Percentiles rank a stretch among this genome's conserved stretches.
phyloP scores from a whole-genome alignment of 1,140 invertebrate genomes.

The Megathymus violae region DNA sequence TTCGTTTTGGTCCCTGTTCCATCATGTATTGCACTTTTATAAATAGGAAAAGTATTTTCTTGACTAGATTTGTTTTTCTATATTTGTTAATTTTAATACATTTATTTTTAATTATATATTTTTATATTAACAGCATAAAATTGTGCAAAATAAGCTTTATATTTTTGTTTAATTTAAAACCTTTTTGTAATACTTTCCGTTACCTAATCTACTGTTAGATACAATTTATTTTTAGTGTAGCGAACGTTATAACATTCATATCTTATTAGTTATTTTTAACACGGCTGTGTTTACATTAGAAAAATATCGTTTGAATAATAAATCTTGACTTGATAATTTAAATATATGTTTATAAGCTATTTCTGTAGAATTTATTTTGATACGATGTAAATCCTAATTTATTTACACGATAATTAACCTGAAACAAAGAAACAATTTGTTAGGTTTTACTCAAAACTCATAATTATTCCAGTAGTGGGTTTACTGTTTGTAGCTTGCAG shows the following conservation, averaged over 20 bases:
- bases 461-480: no score
- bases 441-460: no score
- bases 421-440: conserved; percentile 54
- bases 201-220: conserved; percentile 16
- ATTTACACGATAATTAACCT: conserved; percentile 56
- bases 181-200: conserved; percentile 15
- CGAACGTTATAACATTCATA: conserved; percentile 22
- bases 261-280: conserved; percentile 30
- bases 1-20: conserved; percentile 40
- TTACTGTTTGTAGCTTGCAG: no score
- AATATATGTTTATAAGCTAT: conserved; percentile 40
- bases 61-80: conserved; percentile 9
- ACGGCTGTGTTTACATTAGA: conserved; percentile 34
- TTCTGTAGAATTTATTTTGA: conserved; percentile 11
- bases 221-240: conserved; percentile 25
- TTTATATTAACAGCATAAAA: background rate
- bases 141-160: conserved; percentile 2
- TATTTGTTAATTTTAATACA: conserved; percentile 30
- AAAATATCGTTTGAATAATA: conserved; percentile 39
- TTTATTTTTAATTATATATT: no score
- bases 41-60: conserved; percentile 39
- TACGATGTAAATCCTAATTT: conserved; percentile 9
- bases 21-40: conserved; percentile 19
- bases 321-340: conserved; percentile 36
- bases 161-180: conserved; percentile 5